These are phyloP conservation scores for Fregetta grallaria DNA, from an alignment of 2,113 vertebrate genomes.

Conservation along the genomic window DNA sequence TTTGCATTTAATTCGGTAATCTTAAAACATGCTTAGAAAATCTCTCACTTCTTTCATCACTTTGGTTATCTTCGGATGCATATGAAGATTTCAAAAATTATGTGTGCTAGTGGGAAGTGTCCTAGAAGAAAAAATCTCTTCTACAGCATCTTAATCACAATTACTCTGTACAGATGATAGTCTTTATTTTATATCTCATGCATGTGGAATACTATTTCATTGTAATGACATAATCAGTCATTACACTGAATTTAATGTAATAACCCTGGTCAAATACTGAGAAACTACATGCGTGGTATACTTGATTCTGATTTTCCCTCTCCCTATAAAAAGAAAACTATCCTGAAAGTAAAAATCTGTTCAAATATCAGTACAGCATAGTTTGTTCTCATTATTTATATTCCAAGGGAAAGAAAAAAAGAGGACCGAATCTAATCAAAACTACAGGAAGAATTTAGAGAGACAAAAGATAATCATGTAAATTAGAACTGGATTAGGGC, in stretches of 20 bases:
- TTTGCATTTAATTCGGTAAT: background rate
- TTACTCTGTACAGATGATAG: background rate
- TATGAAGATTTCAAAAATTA: background rate
- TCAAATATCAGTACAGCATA: background rate
- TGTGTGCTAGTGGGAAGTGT: background rate
- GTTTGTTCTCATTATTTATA: background rate
- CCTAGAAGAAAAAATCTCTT: background rate
- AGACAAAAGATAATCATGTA: constrained; percentile 48
- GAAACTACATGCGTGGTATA: background rate
- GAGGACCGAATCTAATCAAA: constrained; percentile 17
- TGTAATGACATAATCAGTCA: background rate
- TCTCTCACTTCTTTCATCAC: background rate
- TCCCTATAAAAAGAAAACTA: background rate
- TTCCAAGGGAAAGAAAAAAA: constrained; percentile 11
- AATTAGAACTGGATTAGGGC: constrained; percentile 52
- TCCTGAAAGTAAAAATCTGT: background rate
- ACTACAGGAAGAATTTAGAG: constrained; percentile 37
- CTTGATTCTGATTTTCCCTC: background rate
- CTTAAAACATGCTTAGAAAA: background rate
- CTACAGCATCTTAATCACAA: background rate
- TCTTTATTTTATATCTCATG: background rate
- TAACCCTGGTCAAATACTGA: background rate
- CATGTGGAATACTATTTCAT: background rate
- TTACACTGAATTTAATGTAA: background rate
- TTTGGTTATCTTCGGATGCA: background rate